A percentile compares a stretch with the other conserved stretches of the same genome.
Conservation (phyloP, 2,113 vertebrate species). For the Nanorana parkeri region DNA sequence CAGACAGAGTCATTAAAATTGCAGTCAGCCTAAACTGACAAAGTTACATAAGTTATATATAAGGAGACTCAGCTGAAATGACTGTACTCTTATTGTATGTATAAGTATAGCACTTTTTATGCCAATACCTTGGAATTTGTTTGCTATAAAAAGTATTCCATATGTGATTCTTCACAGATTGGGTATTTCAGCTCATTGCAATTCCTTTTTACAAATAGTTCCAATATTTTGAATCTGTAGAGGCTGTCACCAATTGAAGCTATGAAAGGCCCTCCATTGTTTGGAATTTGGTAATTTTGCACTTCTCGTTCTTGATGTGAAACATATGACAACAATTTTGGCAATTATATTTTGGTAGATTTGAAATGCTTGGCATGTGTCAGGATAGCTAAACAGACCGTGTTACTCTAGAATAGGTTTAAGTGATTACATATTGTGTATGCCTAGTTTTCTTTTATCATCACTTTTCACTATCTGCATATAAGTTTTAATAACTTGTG, state of each 20-base stretch:
- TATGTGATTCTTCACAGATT: constrained; percentile 69
- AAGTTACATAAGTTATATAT: neutral
- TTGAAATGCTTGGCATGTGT: constrained; percentile 42
- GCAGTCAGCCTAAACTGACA: neutral
- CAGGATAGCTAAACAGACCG: constrained; percentile 28
- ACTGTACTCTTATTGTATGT: neutral
- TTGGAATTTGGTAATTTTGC: constrained; percentile 24
- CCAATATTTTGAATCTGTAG: constrained; percentile 69
- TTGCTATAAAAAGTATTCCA: constrained; percentile 71
- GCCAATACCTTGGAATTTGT: constrained; percentile 63
- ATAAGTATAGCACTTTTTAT: neutral
- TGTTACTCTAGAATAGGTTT: constrained; percentile 21
- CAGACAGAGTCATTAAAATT: neutral
- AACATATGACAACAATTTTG: constrained; percentile 38
- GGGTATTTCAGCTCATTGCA: constrained; percentile 67
- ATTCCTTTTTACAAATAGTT: constrained; percentile 66
- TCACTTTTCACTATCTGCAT: constrained; percentile 17
- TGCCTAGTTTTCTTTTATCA: constrained; percentile 28
- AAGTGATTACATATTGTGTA: constrained; percentile 37
- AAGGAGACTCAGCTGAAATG: neutral
- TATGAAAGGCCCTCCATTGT: constrained; percentile 57
- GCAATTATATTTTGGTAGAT: constrained; percentile 33
- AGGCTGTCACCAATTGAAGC: constrained; percentile 67
- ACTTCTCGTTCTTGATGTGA: constrained; percentile 15
- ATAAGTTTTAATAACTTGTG: constrained; percentile 22